phyloP scores from a whole-genome alignment of 1,140 invertebrate genomes.

The Plodia interpunctella region DNA sequence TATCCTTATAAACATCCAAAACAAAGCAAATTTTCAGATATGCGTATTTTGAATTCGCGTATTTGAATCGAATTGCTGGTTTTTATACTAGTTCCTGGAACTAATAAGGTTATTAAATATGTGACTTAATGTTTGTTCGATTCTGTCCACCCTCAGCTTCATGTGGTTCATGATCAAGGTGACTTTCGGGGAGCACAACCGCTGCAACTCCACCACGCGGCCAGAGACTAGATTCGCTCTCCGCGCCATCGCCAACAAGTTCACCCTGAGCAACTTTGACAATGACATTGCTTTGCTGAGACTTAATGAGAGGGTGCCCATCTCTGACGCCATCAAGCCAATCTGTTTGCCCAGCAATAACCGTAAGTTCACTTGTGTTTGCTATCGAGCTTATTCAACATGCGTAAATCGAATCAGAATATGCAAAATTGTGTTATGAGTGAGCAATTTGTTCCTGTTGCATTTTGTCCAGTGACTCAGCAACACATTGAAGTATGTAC shows the following conservation, averaged over 20 bases:
- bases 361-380: slow-evolving; percentile 68
- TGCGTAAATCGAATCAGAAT: neutral
- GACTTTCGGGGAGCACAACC: slow-evolving; percentile 89
- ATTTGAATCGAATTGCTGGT: too few relatives aligned
- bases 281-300: slow-evolving; percentile 90
- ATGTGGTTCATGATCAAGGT: slow-evolving; percentile 95
- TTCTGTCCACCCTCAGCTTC: slow-evolving; percentile 79
- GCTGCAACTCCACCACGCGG: slow-evolving; percentile 83
- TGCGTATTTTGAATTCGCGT: too few relatives aligned
- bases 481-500: too few relatives aligned
- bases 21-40: too few relatives aligned
- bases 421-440: too few relatives aligned
- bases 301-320: slow-evolving; percentile 85
- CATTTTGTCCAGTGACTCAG: too few relatives aligned
- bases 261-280: slow-evolving; percentile 89
- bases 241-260: slow-evolving; percentile 84
- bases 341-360: slow-evolving; percentile 85
- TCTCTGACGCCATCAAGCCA: slow-evolving; percentile 85
- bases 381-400: neutral
- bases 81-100: too few relatives aligned
- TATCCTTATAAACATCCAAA: too few relatives aligned
- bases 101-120: too few relatives aligned
- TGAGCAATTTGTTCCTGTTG: too few relatives aligned
- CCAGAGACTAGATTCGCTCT: slow-evolving; percentile 87
- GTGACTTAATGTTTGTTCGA: neutral